Evolutionary conservation across 2,888 invertebrate genomes (phyloP), one percentile per base, ranked within the genome.

Genomic region (Aspidiotus rigidus): DNA sequence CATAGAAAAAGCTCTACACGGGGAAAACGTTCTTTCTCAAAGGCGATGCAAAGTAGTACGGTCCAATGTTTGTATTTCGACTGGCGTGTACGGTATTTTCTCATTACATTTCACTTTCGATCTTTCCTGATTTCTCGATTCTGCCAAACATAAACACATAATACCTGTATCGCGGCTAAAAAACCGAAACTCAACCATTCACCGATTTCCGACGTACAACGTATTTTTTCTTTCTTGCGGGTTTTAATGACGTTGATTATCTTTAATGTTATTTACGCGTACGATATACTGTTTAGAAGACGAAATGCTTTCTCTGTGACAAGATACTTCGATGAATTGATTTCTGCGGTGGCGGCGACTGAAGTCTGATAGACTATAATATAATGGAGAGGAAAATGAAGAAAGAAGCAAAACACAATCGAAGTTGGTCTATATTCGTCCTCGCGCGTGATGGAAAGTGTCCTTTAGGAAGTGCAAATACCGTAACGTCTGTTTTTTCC

Each of bases 361-460:
- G 28, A 6, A 28, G 39, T 49, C 49, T 49, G 6, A 49, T n/a
- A 6, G 49, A 49, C 10, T 11, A 28, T 9, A 39, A 11, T 28
- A 28, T 9, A 39, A 11, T 28, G 39, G 13, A 13, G 39, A 16
- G 13, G 8, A 59, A 39, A 8, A 59, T 56, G 16, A 17, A 56
- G 17, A 15, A 10, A 15, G 10, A 56, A 11, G 16, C 11, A 56
- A n/a, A n/a, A 8, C 9, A 56, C 56, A 56, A 56, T 56, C 49
- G 56, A 56, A 56, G 15, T 39, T 59, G 17, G 59, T 59, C 59
- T 13, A 28, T 28, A 39, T 11, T 67, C 60, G 67, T 67, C 60
- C 57, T 67, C 67, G 67, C 59, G 67, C 67, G 67, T 67, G 67
- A 67, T 67, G 67, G 67, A 59, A 67, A 67, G 67, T 67, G 67